Conservation (phyloP, 2,797 vertebrate species). For the Pangasius djambal region DNA sequence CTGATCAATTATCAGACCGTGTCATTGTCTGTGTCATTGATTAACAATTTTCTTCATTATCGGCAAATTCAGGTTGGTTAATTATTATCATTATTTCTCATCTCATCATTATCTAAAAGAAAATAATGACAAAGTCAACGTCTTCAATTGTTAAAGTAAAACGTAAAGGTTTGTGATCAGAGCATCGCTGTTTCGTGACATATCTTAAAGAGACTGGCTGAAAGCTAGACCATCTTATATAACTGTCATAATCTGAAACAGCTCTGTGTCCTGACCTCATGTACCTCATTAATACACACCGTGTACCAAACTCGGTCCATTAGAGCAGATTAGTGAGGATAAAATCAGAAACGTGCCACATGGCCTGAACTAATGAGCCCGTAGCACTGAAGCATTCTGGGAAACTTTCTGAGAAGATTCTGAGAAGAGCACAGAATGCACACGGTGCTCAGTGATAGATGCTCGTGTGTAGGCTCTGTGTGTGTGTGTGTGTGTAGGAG, state of each 20-base stretch:
- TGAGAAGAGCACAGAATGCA: not conserved
- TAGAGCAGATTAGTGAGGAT: slow-evolving; percentile 37
- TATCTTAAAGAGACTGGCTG: not conserved
- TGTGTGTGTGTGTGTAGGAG: slow-evolving; percentile 1
- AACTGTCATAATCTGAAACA: slow-evolving; percentile 35
- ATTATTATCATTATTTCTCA: not conserved
- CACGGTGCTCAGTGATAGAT: not conserved
- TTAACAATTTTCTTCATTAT: not conserved
- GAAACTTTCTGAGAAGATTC: slow-evolving; percentile 2
- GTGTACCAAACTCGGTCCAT: slow-evolving; percentile 20
- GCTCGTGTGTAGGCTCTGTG: not conserved
- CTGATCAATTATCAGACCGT: not conserved
- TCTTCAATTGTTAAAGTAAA: not conserved
- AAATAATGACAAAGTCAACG: not conserved
- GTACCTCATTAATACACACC: slow-evolving; percentile 26
- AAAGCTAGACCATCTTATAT: slow-evolving; percentile 22
- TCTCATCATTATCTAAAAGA: not conserved
- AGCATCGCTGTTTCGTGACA: not conserved
- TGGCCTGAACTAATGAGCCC: slow-evolving; percentile 12
- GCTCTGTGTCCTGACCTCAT: not conserved
- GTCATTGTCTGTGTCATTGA: not conserved
- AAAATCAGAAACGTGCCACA: slow-evolving; percentile 22
- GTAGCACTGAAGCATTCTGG: slow-evolving; percentile 12
- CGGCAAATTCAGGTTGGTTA: not conserved
- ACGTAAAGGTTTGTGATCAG: not conserved